Evolutionary conservation across 2,797 vertebrate genomes (phyloP).

Genomic region (Stomatorhinus walkeri): DNA sequence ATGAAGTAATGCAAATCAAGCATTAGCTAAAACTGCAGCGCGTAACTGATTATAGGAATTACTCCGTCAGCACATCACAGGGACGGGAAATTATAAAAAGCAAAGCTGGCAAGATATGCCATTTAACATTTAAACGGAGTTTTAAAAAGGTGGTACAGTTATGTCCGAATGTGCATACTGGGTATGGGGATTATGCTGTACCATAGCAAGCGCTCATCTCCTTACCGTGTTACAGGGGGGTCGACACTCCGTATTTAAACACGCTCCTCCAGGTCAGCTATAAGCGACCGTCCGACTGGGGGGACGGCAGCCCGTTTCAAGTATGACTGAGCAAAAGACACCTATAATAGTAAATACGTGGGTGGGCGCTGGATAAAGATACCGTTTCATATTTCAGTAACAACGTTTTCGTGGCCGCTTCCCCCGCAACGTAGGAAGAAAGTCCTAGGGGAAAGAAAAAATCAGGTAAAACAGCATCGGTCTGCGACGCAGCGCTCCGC

Average conservation of each 20-base stretch:
- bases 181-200: slow-evolving; percentile 31
- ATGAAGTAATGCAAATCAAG: background rate
- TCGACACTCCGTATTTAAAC: slow-evolving; percentile 56
- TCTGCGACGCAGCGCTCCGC: slow-evolving; percentile 55
- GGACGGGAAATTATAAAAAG: background rate
- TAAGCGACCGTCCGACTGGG: slow-evolving; percentile 7
- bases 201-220: slow-evolving; percentile 41
- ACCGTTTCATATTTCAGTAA: slow-evolving; percentile 41
- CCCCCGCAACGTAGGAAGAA: slow-evolving; percentile 64
- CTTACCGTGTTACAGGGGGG: slow-evolving; percentile 58
- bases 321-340: slow-evolving; percentile 15
- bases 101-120: background rate
- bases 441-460: slow-evolving; percentile 33
- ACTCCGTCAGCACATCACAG: background rate
- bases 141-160: background rate
- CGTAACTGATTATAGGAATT: background rate
- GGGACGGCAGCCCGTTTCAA: background rate
- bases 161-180: background rate
- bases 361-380: background rate
- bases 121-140: background rate
- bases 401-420: slow-evolving; percentile 50
- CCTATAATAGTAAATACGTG: slow-evolving; percentile 2
- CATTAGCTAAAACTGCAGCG: background rate
- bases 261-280: slow-evolving; percentile 46
- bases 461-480: slow-evolving; percentile 48